phyloP scores from a whole-genome alignment of 2,113 vertebrate genomes.

The Lycaon pictus region DNA sequence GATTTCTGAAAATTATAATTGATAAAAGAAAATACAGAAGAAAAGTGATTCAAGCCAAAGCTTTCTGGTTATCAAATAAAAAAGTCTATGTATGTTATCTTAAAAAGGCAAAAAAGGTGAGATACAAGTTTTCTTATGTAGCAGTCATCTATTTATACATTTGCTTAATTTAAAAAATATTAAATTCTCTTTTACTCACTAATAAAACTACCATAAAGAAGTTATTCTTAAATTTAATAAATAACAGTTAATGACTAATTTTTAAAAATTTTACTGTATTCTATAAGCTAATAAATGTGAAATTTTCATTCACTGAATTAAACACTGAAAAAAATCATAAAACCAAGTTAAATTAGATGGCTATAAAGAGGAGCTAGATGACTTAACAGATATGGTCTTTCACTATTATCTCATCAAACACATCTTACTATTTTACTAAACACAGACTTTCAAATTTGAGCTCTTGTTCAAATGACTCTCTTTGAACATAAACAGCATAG shows the following conservation, averaged over 20 bases:
- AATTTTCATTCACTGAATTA: neutral
- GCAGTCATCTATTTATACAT: neutral
- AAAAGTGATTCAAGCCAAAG: neutral
- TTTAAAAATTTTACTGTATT: neutral
- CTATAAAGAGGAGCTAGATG: neutral
- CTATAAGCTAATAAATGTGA: neutral
- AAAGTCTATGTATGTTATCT: neutral
- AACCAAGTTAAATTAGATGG: neutral
- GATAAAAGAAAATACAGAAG: neutral
- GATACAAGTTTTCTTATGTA: neutral
- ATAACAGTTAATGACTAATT: neutral
- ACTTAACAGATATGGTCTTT: neutral
- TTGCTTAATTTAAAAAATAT: neutral
- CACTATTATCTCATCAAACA: neutral
- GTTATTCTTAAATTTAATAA: neutral
- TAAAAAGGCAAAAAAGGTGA: slow-evolving; percentile 1
- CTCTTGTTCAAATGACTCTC: slow-evolving; percentile 33
- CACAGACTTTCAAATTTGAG: neutral
- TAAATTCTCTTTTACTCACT: neutral
- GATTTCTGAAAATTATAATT: neutral
- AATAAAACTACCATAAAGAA: neutral
- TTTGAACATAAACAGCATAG: neutral
- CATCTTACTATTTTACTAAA: neutral
- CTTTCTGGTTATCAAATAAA: neutral
- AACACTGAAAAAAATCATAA: neutral